phyloP scores from a whole-genome alignment of 2,888 invertebrate species.

The Hemistola chrysoprasaria region DNA sequence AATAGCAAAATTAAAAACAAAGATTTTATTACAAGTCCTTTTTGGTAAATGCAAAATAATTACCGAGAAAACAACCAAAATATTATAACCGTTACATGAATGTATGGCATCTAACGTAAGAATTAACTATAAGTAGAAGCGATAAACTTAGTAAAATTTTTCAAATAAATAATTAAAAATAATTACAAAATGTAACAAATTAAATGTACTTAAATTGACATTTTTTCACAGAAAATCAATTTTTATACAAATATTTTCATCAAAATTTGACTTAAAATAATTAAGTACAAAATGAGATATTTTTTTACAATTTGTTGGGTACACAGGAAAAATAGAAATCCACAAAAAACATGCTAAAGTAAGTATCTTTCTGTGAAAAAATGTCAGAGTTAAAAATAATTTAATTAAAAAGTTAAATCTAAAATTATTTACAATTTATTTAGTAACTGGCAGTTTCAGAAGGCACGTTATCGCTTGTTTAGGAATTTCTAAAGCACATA shows the following conservation, averaged over 20 bases:
- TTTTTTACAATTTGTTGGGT: conserved; percentile 26
- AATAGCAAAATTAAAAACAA: conserved; percentile 53
- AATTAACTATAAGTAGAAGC: conserved; percentile 67
- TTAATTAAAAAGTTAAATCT: conserved; percentile 33
- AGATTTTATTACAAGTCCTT: conserved; percentile 64
- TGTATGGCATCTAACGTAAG: conserved; percentile 62
- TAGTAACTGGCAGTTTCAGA: conserved; percentile 76
- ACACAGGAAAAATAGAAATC: too few relatives aligned
- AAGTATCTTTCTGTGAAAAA: conserved; percentile 71
- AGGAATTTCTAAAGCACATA: conserved; percentile 5
- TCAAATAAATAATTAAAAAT: conserved; percentile 53
- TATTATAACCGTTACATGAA: conserved; percentile 52
- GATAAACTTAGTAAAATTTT: conserved; percentile 55
- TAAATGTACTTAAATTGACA: conserved; percentile 33
- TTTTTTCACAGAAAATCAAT: conserved; percentile 57
- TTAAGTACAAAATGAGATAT: conserved; percentile 42
- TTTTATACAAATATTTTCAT: not conserved
- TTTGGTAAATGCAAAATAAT: conserved; percentile 77
- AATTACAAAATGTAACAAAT: conserved; percentile 61
- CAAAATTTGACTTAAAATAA: conserved; percentile 35
- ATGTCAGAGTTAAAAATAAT: conserved; percentile 38
- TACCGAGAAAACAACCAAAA: conserved; percentile 73
- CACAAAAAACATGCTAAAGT: too few relatives aligned
- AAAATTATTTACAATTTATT: conserved; percentile 68
- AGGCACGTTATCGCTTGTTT: conserved; percentile 54